A percentile compares a stretch with the other conserved stretches of the same genome.
Evolutionary conservation across 2,888 invertebrate genomes (phyloP).

Genomic region (Campoletis raptor): DNA sequence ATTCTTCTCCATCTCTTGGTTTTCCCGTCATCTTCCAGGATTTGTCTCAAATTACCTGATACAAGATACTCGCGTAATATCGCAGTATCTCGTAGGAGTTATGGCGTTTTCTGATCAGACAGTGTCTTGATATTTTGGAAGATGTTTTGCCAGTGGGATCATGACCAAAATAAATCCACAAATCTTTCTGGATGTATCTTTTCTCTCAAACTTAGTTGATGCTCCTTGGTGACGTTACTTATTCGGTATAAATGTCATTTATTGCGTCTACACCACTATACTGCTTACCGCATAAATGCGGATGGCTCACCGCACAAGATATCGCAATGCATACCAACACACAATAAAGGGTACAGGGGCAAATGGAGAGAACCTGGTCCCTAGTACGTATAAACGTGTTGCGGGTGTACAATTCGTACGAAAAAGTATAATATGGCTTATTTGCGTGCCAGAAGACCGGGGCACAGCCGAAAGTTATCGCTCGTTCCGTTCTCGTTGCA

Average conservation of each 20-base stretch:
- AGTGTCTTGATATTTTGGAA: not conserved
- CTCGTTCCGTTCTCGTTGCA: constrained; percentile 79
- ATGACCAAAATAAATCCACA: constrained; percentile 22
- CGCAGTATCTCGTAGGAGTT: constrained; percentile 53
- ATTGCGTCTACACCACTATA: constrained; percentile 36
- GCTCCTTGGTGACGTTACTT: constrained; percentile 24
- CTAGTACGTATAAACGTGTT: constrained; percentile 79
- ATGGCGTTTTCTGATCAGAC: constrained; percentile 51
- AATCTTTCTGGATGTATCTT: not conserved
- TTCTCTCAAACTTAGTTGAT: not conserved
- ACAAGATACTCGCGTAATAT: constrained; percentile 32
- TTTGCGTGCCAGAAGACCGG: constrained; percentile 80
- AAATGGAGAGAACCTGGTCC: constrained; percentile 74
- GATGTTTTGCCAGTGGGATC: constrained; percentile 4
- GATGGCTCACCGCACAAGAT: constrained; percentile 37
- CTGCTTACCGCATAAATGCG: constrained; percentile 56
- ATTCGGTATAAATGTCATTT: constrained; percentile 43
- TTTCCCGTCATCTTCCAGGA: constrained; percentile 66
- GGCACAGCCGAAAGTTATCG: constrained; percentile 80
- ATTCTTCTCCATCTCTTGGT: constrained; percentile 50
- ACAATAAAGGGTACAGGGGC: constrained; percentile 65
- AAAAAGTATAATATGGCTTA: constrained; percentile 82
- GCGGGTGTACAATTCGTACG: constrained; percentile 71
- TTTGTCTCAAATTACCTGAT: constrained; percentile 45
- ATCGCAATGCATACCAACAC: constrained; percentile 2